phyloP scores from a whole-genome alignment of 2,113 vertebrate species.

The Hystrix cristata region DNA sequence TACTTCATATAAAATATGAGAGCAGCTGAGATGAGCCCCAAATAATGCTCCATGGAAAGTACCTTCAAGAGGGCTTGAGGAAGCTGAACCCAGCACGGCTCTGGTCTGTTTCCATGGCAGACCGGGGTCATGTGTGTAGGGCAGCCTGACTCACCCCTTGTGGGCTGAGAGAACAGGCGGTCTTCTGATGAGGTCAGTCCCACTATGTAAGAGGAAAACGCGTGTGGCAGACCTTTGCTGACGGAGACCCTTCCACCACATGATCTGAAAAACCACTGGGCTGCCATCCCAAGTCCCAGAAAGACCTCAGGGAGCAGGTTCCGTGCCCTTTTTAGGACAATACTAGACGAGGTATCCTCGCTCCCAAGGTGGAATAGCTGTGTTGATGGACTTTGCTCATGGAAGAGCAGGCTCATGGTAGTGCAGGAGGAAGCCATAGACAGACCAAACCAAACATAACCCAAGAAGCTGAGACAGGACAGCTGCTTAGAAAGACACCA shows the following conservation, averaged over 20 bases:
- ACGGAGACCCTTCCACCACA: neutral
- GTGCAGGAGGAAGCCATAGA: neutral
- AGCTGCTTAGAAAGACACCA: neutral
- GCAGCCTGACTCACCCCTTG: fast-evolving
- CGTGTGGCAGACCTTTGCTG: neutral
- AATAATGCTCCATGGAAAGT: neutral
- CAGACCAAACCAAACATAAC: neutral
- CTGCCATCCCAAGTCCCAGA: fast-evolving
- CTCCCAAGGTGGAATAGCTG: neutral
- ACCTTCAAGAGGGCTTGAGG: neutral
- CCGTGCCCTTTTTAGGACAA: neutral
- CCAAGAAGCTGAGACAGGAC: neutral
- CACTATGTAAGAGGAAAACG: too few species aligned
- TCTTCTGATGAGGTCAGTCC: neutral
- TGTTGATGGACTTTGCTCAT: fast-evolving
- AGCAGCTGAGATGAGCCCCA: neutral
- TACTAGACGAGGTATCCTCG: neutral
- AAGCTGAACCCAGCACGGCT: neutral
- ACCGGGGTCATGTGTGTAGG: neutral
- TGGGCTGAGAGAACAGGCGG: too few species aligned
- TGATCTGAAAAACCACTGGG: too few species aligned
- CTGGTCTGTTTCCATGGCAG: neutral
- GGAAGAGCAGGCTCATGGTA: neutral
- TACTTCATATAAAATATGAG: neutral
- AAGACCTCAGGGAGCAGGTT: neutral